A percentile compares a stretch with the other conserved stretches of the same genome.
Evolutionary conservation across 2,797 vertebrate species (phyloP).

Genomic region (Gambelia wislizenii): DNA sequence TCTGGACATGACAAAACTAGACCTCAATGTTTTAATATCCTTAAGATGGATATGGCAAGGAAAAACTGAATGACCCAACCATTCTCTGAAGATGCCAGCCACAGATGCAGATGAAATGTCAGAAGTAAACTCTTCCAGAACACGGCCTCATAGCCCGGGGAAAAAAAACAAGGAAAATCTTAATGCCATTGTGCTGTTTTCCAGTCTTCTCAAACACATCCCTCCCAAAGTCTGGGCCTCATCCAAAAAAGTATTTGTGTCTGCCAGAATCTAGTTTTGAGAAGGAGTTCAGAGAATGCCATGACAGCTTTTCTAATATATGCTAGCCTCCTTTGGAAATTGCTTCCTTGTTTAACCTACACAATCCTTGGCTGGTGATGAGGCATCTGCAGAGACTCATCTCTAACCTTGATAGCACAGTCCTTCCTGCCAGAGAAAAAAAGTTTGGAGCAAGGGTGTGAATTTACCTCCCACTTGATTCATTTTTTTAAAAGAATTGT

Average conservation of each 20-base stretch:
- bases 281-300: background rate
- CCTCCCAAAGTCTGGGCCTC: background rate
- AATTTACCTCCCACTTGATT: background rate
- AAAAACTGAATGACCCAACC: background rate
- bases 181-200: background rate
- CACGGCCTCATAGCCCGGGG: no score
- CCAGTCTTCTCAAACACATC: background rate
- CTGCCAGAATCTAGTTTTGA: background rate
- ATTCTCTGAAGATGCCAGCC: no score
- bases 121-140: no score
- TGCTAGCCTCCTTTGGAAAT: background rate
- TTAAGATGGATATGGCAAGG: background rate
- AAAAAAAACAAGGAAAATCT: no score
- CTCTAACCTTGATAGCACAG: background rate
- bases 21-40: background rate
- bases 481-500: background rate
- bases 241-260: background rate
- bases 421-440: background rate
- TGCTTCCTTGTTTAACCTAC: conserved; percentile 1
- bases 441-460: background rate
- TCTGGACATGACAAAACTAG: background rate
- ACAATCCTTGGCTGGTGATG: background rate
- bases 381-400: background rate
- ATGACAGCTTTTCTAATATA: background rate
- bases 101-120: no score